These are phyloP conservation scores for Oryzias javanicus DNA, from an alignment of 2,113 vertebrate genomes.

Conservation along the genomic window DNA sequence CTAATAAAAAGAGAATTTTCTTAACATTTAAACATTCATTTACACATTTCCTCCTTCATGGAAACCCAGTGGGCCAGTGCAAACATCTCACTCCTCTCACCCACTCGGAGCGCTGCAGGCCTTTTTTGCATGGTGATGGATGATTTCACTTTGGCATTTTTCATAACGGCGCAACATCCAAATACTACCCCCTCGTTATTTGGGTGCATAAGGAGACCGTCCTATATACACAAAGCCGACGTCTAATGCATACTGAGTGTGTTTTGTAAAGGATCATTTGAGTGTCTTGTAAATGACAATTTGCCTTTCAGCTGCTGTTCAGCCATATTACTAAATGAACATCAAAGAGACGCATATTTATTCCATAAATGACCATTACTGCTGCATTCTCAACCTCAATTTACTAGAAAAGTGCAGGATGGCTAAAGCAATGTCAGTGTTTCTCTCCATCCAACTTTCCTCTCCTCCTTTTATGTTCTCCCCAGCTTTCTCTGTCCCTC, in stretches of 20 bases:
- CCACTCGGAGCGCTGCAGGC: slow-evolving; percentile 76
- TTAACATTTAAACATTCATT: slow-evolving; percentile 81
- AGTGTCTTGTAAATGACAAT: slow-evolving; percentile 70
- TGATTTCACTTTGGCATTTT: slow-evolving; percentile 77
- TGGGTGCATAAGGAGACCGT: slow-evolving; percentile 64
- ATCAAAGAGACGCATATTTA: too few relatives aligned
- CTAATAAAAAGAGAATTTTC: slow-evolving; percentile 91
- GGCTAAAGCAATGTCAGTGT: not conserved
- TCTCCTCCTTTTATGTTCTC: slow-evolving; percentile 9
- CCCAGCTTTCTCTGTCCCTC: slow-evolving; percentile 30
- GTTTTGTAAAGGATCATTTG: slow-evolving; percentile 77
- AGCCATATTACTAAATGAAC: slow-evolving; percentile 58
- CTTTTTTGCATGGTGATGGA: slow-evolving; percentile 78
- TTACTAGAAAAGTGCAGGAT: slow-evolving; percentile 6
- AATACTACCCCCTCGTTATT: slow-evolving; percentile 56
- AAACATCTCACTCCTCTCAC: slow-evolving; percentile 76
- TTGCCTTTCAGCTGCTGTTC: slow-evolving; percentile 73
- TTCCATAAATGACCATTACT: not conserved
- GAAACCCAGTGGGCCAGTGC: slow-evolving; percentile 85
- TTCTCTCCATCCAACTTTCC: slow-evolving; percentile 17
- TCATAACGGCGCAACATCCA: slow-evolving; percentile 56
- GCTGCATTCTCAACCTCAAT: slow-evolving; percentile 6
- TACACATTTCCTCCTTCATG: slow-evolving; percentile 60
- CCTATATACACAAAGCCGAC: slow-evolving; percentile 66
- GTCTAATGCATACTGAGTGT: slow-evolving; percentile 76